These are phyloP conservation scores for Schizaphis graminum DNA, from an alignment of 2,888 invertebrate genomes.

Conservation along the genomic window DNA sequence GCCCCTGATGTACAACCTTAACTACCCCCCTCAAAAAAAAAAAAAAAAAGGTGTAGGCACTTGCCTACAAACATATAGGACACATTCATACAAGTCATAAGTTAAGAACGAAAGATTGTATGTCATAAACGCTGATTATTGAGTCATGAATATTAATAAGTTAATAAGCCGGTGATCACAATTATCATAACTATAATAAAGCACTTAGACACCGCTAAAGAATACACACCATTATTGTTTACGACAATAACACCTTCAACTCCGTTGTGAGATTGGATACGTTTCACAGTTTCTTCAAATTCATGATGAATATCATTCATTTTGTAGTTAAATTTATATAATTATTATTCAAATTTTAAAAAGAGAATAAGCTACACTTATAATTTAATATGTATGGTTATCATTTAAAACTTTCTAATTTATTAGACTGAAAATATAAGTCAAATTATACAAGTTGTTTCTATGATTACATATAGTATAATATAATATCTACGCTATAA, in stretches of 20 bases:
- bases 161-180: neutral
- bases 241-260: slow-evolving; percentile 96
- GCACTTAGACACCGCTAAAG: neutral
- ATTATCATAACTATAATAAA: neutral
- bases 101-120: neutral
- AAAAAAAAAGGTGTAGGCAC: too few species aligned
- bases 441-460: neutral
- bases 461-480: neutral
- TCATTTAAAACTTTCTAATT: neutral
- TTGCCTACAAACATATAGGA: too few species aligned
- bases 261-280: slow-evolving; percentile 92
- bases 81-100: neutral
- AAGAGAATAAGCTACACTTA: neutral
- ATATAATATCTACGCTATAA: neutral
- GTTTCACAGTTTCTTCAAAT: slow-evolving; percentile 94
- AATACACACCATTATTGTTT: slow-evolving; percentile 89
- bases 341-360: neutral
- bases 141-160: neutral
- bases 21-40: too few species aligned
- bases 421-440: neutral
- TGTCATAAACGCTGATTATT: neutral
- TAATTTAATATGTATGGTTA: neutral
- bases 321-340: neutral
- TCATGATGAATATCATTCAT: neutral
- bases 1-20: too few species aligned